phyloP scores from a whole-genome alignment of 1,140 invertebrate species.

The Aphaenogaster floridana region DNA sequence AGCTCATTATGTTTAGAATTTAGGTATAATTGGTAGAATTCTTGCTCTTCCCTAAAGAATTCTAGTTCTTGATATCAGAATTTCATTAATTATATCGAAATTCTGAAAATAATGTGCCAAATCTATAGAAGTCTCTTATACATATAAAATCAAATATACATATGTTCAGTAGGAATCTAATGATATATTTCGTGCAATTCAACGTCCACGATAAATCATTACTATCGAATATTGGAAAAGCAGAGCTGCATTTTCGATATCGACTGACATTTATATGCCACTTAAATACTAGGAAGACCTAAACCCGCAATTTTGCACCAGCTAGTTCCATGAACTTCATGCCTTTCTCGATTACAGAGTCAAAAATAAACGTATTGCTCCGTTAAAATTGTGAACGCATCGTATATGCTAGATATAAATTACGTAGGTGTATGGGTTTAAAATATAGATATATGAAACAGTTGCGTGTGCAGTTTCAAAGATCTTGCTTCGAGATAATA shows the following conservation, averaged over 20 bases:
- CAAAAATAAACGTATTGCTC: conserved; percentile 43
- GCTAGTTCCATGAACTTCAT: not conserved
- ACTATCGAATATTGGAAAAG: conserved; percentile 48
- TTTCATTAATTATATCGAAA: not conserved
- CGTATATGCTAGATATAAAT: conserved; percentile 43
- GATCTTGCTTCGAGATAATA: conserved; percentile 53
- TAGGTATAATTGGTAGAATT: not conserved
- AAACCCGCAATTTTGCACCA: conserved; percentile 24
- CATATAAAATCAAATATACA: not conserved
- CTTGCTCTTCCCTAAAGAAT: not conserved
- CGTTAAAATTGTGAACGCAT: conserved; percentile 40
- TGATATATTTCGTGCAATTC: conserved; percentile 21
- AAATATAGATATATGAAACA: conserved; percentile 30
- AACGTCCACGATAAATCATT: conserved; percentile 40
- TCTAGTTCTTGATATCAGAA: not conserved
- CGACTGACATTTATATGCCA: conserved; percentile 46
- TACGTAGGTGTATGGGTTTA: not conserved
- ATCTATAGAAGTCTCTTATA: not conserved
- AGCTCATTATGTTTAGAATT: not conserved
- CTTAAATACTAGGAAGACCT: conserved; percentile 54
- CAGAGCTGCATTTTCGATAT: conserved; percentile 41
- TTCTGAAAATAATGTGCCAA: not conserved
- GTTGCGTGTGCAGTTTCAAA: conserved; percentile 26
- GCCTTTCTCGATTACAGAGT: conserved; percentile 22
- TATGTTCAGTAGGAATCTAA: conserved; percentile 15